Conservation (phyloP, 2,888 invertebrate species). For the Asteroscopus sphinx region DNA sequence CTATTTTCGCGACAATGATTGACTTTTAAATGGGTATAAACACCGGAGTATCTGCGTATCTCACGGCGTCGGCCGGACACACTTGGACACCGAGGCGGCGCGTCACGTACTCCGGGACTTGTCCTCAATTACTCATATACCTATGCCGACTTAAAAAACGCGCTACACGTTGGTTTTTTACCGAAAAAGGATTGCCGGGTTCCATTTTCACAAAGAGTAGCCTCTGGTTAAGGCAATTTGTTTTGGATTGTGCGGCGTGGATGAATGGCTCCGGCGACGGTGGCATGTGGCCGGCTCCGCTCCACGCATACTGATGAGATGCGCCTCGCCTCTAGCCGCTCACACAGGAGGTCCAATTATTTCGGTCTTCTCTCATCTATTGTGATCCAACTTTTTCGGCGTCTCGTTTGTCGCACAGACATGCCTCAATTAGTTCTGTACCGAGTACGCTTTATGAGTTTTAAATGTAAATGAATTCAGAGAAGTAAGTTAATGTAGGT, state of each 20-base stretch:
- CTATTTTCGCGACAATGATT: conserved; percentile 79
- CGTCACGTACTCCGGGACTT: conserved; percentile 60
- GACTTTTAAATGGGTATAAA: conserved; percentile 82
- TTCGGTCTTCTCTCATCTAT: conserved; percentile 67
- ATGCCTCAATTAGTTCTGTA: conserved; percentile 14
- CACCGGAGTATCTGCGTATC: conserved; percentile 68
- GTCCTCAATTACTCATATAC: conserved; percentile 76
- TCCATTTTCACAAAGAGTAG: conserved; percentile 72
- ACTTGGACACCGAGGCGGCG: conserved; percentile 47
- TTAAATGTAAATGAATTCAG: conserved; percentile 1
- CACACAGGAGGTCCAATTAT: conserved; percentile 73
- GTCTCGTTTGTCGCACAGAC: conserved; percentile 42
- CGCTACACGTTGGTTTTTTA: conserved; percentile 66
- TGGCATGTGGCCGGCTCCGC: conserved; percentile 64
- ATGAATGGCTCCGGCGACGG: conserved; percentile 73
- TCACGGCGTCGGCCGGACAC: conserved; percentile 55
- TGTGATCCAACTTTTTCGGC: conserved; percentile 62
- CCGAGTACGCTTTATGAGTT: conserved; percentile 2
- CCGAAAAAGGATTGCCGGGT: conserved; percentile 69
- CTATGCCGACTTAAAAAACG: conserved; percentile 66
- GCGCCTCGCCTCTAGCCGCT: conserved; percentile 50
- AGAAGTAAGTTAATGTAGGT: conserved; percentile 5
- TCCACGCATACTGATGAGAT: conserved; percentile 79
- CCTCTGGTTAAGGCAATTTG: conserved; percentile 79
- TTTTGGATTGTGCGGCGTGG: conserved; percentile 77